A percentile compares a stretch with the other conserved stretches of the same genome.
Evolutionary conservation across 2,797 vertebrate species (phyloP).

Genomic region (Micrastur ruficollis): DNA sequence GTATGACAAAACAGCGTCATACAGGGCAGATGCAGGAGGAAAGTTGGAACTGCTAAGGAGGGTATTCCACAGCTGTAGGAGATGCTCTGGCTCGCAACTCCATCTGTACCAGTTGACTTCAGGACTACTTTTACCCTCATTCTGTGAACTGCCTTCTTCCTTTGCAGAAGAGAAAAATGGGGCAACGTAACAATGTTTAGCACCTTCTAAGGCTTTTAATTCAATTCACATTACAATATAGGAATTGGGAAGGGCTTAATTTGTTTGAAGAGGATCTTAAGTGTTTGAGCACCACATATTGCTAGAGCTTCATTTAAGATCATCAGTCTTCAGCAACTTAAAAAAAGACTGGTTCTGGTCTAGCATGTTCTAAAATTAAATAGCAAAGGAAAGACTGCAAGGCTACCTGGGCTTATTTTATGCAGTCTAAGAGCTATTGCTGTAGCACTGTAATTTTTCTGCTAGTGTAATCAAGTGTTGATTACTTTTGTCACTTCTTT

Average conservation of each 20-base stretch:
- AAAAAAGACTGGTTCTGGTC: background rate
- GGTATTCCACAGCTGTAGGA: background rate
- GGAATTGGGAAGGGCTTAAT: background rate
- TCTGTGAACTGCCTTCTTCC: background rate
- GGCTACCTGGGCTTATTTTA: background rate
- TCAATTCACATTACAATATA: background rate
- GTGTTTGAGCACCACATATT: background rate
- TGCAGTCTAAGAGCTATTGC: background rate
- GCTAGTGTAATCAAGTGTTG: background rate
- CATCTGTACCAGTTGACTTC: background rate
- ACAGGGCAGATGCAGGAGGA: background rate
- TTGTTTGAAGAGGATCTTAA: background rate
- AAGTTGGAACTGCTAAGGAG: background rate
- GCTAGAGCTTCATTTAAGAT: background rate
- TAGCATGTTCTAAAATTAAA: background rate
- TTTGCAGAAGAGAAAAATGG: background rate
- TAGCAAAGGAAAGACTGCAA: background rate
- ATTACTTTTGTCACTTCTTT: background rate
- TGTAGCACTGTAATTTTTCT: background rate
- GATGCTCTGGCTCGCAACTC: background rate
- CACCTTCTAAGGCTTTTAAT: background rate
- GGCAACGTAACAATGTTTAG: background rate
- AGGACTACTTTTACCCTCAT: background rate
- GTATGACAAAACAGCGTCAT: background rate
- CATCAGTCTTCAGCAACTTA: background rate